phyloP scores from a whole-genome alignment of 2,113 vertebrate genomes.

The Pionites leucogaster region DNA sequence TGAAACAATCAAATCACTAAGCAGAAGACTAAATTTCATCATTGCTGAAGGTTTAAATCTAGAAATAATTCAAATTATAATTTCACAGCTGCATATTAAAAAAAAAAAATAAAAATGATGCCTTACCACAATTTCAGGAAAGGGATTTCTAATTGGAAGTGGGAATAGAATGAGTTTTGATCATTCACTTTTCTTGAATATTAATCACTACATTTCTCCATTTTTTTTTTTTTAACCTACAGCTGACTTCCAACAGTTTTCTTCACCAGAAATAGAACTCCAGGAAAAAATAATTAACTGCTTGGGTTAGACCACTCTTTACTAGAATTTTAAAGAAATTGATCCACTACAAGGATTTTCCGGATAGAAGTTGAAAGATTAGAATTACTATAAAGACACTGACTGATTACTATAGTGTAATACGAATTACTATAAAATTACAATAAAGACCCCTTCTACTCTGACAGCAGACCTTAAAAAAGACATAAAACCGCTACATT shows the following conservation, averaged over 20 bases:
- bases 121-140: neutral
- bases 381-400: neutral
- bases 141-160: neutral
- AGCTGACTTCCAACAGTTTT: neutral
- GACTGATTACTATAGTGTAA: neutral
- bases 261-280: neutral
- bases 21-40: neutral
- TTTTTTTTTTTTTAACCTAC: neutral
- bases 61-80: constrained; percentile 4
- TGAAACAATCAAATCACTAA: neutral
- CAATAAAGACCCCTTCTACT: neutral
- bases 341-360: neutral
- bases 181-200: neutral
- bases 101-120: neutral
- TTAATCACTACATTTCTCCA: neutral
- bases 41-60: neutral
- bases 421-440: neutral
- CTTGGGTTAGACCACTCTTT: neutral
- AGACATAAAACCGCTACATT: neutral
- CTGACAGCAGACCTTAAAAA: neutral
- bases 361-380: neutral
- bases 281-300: neutral
- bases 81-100: neutral
- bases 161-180: neutral
- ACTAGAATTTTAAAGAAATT: neutral